A percentile compares a stretch with the other conserved stretches of the same genome.
phyloP scores from a whole-genome alignment of 2,797 vertebrate genomes.

The Sebastes diaconus region DNA sequence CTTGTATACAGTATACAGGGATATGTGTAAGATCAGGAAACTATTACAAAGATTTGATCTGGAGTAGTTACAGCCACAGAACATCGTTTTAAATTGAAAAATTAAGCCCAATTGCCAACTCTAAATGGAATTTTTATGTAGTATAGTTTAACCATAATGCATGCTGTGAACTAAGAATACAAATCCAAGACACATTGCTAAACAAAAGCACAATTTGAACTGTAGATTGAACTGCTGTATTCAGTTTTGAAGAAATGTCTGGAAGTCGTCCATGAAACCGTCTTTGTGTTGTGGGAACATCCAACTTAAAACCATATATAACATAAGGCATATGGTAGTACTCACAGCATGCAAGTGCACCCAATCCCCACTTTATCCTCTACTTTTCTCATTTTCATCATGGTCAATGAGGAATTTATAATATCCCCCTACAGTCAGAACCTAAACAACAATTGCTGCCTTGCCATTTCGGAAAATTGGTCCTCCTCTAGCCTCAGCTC shows the following conservation, averaged over 20 bases:
- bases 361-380: slow-evolving; percentile 34
- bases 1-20: neutral
- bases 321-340: slow-evolving; percentile 42
- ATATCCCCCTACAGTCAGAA: slow-evolving; percentile 19
- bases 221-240: neutral
- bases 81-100: neutral
- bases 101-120: neutral
- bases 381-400: slow-evolving; percentile 33
- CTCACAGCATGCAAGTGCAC: slow-evolving; percentile 30
- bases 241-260: slow-evolving; percentile 2
- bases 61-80: neutral
- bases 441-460: slow-evolving; percentile 26
- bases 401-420: slow-evolving; percentile 39
- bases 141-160: neutral
- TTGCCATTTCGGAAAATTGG: slow-evolving; percentile 48
- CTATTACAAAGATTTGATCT: neutral
- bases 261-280: slow-evolving; percentile 34
- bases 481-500: slow-evolving; percentile 18
- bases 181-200: slow-evolving; percentile 4
- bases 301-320: slow-evolving; percentile 25
- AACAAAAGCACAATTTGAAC: slow-evolving; percentile 13
- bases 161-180: neutral
- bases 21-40: neutral
- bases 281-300: slow-evolving; percentile 20
- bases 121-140: neutral